A percentile compares a stretch with the other conserved stretches of the same genome.
These are phyloP conservation scores for Phrynocephalus forsythii DNA, from an alignment of 2,797 vertebrate genomes.

Conservation along the genomic window DNA sequence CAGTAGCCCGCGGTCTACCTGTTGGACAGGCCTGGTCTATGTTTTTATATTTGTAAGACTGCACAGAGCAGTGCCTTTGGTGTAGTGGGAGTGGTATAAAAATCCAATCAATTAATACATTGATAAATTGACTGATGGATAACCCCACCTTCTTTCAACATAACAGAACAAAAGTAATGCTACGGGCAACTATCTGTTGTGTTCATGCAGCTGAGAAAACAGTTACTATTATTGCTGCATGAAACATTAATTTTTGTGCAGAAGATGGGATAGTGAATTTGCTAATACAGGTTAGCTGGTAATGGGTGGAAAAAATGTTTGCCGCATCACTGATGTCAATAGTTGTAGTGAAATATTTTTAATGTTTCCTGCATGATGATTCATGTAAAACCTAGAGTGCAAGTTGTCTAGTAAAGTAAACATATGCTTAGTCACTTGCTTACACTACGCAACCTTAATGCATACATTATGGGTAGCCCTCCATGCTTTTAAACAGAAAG, in stretches of 20 bases:
- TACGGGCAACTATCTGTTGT: not conserved
- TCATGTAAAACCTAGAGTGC: not conserved
- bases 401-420: not conserved
- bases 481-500: not conserved
- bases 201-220: not conserved
- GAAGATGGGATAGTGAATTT: not conserved
- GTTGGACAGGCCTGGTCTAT: too few species aligned
- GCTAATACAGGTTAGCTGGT: too few species aligned
- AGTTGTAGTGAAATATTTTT: not conserved
- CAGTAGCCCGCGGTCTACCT: too few species aligned
- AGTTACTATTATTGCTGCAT: too few species aligned
- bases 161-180: not conserved
- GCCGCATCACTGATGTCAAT: not conserved
- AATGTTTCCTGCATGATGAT: not conserved
- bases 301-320: not conserved
- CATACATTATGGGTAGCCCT: not conserved
- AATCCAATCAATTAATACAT: too few species aligned
- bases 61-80: too few species aligned
- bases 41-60: too few species aligned
- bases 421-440: not conserved
- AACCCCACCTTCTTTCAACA: not conserved
- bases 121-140: too few species aligned
- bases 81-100: too few species aligned
- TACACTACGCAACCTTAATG: not conserved
- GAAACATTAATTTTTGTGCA: not conserved